Conservation (phyloP, 2,888 invertebrate species). For the Agrilus biguttatus region DNA sequence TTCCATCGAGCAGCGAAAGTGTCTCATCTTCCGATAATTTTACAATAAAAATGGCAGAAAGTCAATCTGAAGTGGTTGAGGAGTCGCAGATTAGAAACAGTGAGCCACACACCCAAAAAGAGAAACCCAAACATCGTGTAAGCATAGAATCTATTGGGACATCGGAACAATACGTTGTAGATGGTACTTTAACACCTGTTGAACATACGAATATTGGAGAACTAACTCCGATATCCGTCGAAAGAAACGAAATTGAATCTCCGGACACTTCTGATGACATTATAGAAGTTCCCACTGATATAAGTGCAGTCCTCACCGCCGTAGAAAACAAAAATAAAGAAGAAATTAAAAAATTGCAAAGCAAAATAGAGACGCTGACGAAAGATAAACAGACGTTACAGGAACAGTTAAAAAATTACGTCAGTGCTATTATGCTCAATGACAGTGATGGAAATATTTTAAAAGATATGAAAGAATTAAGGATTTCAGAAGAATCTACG, state of each 20-base stretch:
- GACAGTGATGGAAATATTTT: conserved; percentile 32
- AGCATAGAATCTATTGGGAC: conserved; percentile 26
- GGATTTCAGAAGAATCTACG: conserved; percentile 19
- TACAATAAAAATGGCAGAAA: conserved; percentile 4
- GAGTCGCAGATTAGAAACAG: conserved; percentile 1
- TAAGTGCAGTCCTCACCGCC: conserved; percentile 25
- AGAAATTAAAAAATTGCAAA: conserved; percentile 21
- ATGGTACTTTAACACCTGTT: conserved; percentile 33
- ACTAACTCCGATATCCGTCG: conserved; percentile 32
- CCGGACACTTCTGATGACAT: conserved; percentile 22
- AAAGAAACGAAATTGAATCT: conserved; percentile 19
- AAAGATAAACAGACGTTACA: conserved; percentile 72
- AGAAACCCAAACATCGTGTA: conserved; percentile 15
- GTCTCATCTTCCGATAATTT: conserved; percentile 17
- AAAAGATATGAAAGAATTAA: conserved; percentile 22
- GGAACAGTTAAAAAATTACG: conserved; percentile 73
- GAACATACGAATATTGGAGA: conserved; percentile 31
- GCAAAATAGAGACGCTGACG: conserved; percentile 20
- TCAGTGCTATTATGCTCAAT: conserved; percentile 73
- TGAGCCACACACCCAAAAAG: conserved; percentile 3
- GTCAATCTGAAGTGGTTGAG: not conserved
- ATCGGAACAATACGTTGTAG: conserved; percentile 20
- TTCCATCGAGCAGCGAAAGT: conserved; percentile 24
- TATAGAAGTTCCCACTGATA: conserved; percentile 26
- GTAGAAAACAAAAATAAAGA: conserved; percentile 27